Evolutionary conservation across 2,113 vertebrate genomes (phyloP).

Genomic region (Vireo altiloquus): DNA sequence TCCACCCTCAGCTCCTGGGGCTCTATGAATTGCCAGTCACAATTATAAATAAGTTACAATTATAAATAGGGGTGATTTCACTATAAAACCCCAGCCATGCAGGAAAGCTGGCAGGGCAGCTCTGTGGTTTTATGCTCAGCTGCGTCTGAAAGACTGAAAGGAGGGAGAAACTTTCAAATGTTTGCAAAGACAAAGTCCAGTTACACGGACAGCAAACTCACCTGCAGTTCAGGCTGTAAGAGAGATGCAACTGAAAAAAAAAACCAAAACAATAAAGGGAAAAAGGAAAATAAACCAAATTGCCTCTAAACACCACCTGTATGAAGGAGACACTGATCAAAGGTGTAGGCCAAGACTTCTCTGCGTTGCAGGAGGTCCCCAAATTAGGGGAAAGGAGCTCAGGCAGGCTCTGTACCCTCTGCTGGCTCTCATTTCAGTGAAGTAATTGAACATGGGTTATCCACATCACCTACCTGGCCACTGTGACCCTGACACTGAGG

Average conservation of each 20-base stretch:
- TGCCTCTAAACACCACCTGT: not conserved
- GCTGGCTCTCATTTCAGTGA: no score
- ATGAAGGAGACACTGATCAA: not conserved
- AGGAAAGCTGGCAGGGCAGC: conserved; percentile 14
- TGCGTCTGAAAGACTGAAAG: not conserved
- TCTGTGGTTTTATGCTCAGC: not conserved
- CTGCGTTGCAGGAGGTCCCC: not conserved
- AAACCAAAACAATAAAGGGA: not conserved
- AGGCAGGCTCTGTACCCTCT: not conserved
- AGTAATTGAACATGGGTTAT: not conserved
- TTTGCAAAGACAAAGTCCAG: not conserved
- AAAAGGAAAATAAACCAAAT: not conserved
- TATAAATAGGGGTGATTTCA: not conserved
- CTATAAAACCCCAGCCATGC: not conserved
- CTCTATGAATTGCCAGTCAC: not conserved
- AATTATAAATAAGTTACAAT: no score
- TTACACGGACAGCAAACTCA: not conserved
- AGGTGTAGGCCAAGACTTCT: not conserved
- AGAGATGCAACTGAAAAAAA: not conserved
- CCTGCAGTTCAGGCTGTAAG: not conserved
- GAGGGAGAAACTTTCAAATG: not conserved
- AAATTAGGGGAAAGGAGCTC: not conserved
- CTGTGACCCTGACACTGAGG: no score
- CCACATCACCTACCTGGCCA: not conserved
- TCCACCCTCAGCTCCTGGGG: not conserved